Percentiles rank a stretch among this genome's conserved stretches.
Conservation (phyloP, 1,140 invertebrate species). For the Cyphomyrmex costatus region DNA sequence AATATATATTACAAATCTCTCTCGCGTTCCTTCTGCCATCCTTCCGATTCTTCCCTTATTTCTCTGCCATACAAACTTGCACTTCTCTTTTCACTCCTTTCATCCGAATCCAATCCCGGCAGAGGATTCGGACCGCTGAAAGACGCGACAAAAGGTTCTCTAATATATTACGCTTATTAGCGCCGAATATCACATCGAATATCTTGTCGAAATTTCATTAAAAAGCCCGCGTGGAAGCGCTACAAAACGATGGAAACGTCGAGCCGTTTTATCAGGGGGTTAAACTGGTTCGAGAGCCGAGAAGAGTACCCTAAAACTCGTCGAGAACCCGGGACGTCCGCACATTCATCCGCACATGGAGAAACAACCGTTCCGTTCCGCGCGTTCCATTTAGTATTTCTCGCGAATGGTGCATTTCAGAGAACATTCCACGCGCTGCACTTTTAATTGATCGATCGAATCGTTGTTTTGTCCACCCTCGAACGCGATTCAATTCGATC, state of each 20-base stretch:
- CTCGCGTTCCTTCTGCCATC: background rate
- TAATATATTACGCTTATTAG: slow-evolving; percentile 83
- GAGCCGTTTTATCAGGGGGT: slow-evolving; percentile 22
- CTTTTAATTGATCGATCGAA: slow-evolving; percentile 75
- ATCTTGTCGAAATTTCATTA: slow-evolving; percentile 38
- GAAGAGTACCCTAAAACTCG: slow-evolving; percentile 23
- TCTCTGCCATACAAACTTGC: slow-evolving; percentile 33
- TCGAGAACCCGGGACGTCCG: slow-evolving; percentile 33
- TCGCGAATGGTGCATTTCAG: slow-evolving; percentile 68
- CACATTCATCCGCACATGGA: slow-evolving; percentile 59
- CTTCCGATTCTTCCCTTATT: slow-evolving; percentile 45
- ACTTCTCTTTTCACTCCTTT: slow-evolving; percentile 61
- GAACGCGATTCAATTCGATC: slow-evolving; percentile 64
- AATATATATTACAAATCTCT: slow-evolving; percentile 58
- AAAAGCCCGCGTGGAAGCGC: slow-evolving; percentile 10
- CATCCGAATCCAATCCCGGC: slow-evolving; percentile 67
- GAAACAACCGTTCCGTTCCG: slow-evolving; percentile 55
- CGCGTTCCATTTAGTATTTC: slow-evolving; percentile 70
- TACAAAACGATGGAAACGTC: background rate
- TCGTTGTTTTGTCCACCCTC: slow-evolving; percentile 71
- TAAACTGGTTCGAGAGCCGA: slow-evolving; percentile 26
- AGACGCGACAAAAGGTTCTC: slow-evolving; percentile 79
- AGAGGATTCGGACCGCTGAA: slow-evolving; percentile 76
- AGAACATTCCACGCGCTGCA: slow-evolving; percentile 66
- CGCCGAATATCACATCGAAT: slow-evolving; percentile 60